Evolutionary conservation across 2,113 vertebrate genomes (phyloP), one percentile per base, ranked within the genome.

Genomic region (Columba janthina): DNA sequence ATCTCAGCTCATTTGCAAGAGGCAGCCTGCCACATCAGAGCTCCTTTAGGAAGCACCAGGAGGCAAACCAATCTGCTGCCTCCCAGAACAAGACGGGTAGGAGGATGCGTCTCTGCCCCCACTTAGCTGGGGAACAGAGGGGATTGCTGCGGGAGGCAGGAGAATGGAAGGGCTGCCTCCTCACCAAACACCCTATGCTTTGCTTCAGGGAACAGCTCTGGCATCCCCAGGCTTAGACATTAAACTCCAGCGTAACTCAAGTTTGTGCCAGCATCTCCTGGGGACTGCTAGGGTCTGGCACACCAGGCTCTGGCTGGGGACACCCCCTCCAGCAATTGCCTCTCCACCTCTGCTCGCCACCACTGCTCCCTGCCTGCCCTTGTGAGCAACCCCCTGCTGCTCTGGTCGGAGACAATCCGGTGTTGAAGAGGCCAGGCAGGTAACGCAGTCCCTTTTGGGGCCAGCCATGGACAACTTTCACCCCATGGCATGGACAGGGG

Each of bases 1-100:
- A 96, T 85, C 90, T 96, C 90, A 65, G 93, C 96, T 96, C 94
- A 90, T 96, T 96, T 95, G 96, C 96, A 96, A 92, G 82, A 94
- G 93, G 96, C 96, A 96, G 90, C 90, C 90, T 94, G 93, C 96
- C 96, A 96, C 94, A 64, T 24, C 88, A 90, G 85, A 97, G 57
- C 93, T 92, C 82, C 93, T 96, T 53, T 44, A 74, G 90, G 94
- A 91, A 93, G 96, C 88, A 91, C 79, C 95, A 96, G 95, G 93
- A 96, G 95, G 95, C 92, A 94, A 95, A 90, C 65, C 95, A 88
- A 94, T 94, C 96, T 97, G 96, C 95, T 91, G 89, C 93, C 93
- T 94, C 79, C 1, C 11, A 71, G 85, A 72, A 28, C 82, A 54
- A 66, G 89, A 40, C 14, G 88, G 82, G 74, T 54, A 73, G 89